Conservation (phyloP, 2,797 vertebrate genomes). For the Phoebastria nigripes region DNA sequence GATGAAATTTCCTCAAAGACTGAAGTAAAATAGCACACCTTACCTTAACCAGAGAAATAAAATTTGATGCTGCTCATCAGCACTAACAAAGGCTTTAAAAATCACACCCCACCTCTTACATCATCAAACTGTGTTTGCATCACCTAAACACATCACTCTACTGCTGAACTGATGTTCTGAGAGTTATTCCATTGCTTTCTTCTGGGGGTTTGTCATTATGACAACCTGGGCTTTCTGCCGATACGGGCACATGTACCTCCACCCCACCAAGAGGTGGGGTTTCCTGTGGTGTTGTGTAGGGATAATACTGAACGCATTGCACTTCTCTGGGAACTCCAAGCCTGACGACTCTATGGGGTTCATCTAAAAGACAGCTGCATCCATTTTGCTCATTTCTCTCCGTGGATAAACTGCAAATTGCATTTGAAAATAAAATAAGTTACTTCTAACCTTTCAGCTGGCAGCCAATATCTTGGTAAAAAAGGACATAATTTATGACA, state of each 20-base stretch:
- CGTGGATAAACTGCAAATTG: constrained; percentile 70
- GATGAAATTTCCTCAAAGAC: neutral
- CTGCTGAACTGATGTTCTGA: neutral
- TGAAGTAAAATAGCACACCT: neutral
- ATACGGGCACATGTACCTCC: neutral
- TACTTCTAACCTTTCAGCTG: constrained; percentile 67
- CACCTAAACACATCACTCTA: neutral
- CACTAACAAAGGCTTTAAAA: neutral
- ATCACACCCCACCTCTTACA: neutral
- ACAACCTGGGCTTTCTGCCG: neutral
- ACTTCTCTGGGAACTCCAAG: constrained; percentile 18
- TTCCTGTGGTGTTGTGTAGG: neutral
- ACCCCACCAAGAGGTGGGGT: neutral
- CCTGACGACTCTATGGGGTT: constrained; percentile 42
- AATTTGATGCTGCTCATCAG: neutral
- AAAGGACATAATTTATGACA: constrained; percentile 40
- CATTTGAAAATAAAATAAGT: constrained; percentile 74
- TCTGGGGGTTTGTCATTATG: neutral
- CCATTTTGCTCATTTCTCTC: constrained; percentile 71
- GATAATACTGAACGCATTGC: neutral
- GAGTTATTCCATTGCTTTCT: neutral
- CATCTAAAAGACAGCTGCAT: constrained; percentile 74
- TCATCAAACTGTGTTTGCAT: neutral
- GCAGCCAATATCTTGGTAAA: constrained; percentile 50
- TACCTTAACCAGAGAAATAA: neutral